A percentile compares a stretch with the other conserved stretches of the same genome.
These are phyloP conservation scores for Agrotis puta DNA, from an alignment of 2,888 invertebrate genomes.

Conservation along the genomic window DNA sequence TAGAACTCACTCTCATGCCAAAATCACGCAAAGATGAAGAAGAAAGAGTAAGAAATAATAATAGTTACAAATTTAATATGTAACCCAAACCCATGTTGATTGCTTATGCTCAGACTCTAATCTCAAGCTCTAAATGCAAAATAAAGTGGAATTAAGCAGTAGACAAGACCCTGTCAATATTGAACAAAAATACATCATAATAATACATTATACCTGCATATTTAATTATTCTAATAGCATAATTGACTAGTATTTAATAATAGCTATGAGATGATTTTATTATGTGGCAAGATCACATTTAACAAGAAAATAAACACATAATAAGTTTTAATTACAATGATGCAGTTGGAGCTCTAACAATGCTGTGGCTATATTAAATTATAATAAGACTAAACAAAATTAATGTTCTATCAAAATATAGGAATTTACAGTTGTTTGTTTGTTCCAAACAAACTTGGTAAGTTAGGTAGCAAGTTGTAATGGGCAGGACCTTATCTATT, in stretches of 20 bases:
- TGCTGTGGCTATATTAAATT: slow-evolving; percentile 7
- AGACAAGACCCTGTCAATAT: neutral
- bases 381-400: slow-evolving; percentile 7
- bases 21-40: too few relatives aligned
- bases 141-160: too few relatives aligned
- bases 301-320: slow-evolving; percentile 30
- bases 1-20: too few relatives aligned
- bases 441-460: neutral
- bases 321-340: slow-evolving; percentile 35
- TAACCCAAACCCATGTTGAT: too few relatives aligned
- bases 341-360: slow-evolving; percentile 18
- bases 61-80: too few relatives aligned
- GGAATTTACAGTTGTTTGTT: neutral
- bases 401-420: neutral
- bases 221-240: neutral
- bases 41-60: too few relatives aligned
- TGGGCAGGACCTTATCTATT: too few relatives aligned
- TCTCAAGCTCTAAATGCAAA: too few relatives aligned
- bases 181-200: neutral
- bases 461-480: too few relatives aligned
- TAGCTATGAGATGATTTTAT: neutral
- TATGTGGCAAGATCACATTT: slow-evolving; percentile 7
- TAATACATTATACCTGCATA: neutral
- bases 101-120: too few relatives aligned
- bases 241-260: neutral